Conservation (phyloP, 2,888 invertebrate species). For the Hypolimnas misippus region DNA sequence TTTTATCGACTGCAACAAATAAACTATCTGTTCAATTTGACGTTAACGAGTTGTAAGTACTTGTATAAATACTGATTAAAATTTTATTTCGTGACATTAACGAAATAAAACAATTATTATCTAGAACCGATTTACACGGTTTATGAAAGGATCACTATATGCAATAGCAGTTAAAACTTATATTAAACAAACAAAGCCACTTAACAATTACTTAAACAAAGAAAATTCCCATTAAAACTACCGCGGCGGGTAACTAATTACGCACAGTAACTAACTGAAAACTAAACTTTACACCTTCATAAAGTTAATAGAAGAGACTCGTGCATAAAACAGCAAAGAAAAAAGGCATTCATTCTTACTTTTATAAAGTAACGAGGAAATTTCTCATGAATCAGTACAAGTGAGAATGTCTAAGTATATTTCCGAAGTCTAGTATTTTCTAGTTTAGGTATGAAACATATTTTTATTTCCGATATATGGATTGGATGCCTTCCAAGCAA, state of each 20-base stretch:
- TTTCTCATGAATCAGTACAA: background rate
- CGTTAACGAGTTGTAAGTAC: background rate
- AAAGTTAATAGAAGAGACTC: conserved; percentile 46
- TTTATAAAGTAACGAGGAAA: conserved; percentile 9
- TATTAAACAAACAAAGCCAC: conserved; percentile 49
- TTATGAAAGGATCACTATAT: background rate
- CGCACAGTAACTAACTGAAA: conserved; percentile 58
- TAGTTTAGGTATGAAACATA: background rate
- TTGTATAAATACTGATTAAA: background rate
- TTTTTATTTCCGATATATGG: background rate
- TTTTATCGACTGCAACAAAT: conserved; percentile 22
- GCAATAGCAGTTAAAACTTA: conserved; percentile 20
- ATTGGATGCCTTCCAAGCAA: background rate
- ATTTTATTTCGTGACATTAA: background rate
- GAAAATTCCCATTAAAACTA: conserved; percentile 62
- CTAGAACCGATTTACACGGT: background rate
- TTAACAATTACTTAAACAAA: conserved; percentile 59
- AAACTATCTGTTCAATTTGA: background rate
- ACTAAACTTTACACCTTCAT: conserved; percentile 56
- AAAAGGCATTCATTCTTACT: conserved; percentile 18
- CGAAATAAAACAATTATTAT: background rate
- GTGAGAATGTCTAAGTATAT: background rate
- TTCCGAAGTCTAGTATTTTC: background rate
- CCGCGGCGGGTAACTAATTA: conserved; percentile 59
- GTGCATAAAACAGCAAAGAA: conserved; percentile 36